phyloP scores from a whole-genome alignment of 2,888 invertebrate genomes.

The Aleiodes alternator region DNA sequence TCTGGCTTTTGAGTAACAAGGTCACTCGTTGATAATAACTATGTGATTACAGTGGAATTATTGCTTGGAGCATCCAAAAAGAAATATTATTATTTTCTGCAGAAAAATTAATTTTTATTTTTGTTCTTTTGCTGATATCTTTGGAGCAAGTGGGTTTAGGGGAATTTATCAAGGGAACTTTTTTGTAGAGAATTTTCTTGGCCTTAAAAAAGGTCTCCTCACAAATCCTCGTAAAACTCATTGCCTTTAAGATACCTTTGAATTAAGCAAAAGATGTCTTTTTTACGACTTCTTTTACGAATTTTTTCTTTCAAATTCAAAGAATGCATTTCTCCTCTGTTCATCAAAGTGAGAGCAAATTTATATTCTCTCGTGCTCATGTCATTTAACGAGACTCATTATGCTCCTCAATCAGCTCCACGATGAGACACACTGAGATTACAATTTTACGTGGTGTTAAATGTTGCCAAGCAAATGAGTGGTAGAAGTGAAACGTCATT shows the following conservation, averaged over 20 bases:
- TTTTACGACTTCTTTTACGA: too few relatives aligned
- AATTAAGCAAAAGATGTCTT: too few relatives aligned
- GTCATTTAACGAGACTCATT: neutral
- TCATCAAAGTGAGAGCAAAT: slow-evolving; percentile 1
- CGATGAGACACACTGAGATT: neutral
- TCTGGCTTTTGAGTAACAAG: slow-evolving; percentile 5
- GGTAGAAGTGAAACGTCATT: slow-evolving; percentile 31
- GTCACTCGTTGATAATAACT: slow-evolving; percentile 15
- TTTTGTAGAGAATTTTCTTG: too few relatives aligned
- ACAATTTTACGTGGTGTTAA: slow-evolving; percentile 9
- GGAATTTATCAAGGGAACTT: too few relatives aligned
- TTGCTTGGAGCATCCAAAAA: neutral
- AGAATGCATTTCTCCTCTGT: too few relatives aligned
- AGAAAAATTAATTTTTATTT: too few relatives aligned
- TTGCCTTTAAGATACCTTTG: too few relatives aligned
- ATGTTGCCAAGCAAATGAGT: neutral
- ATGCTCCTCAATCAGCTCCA: slow-evolving; percentile 1
- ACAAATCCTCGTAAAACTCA: too few relatives aligned
- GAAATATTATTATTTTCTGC: neutral
- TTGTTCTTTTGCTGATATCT: too few relatives aligned
- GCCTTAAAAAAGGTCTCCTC: too few relatives aligned
- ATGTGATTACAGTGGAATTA: neutral
- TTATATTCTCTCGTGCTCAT: neutral
- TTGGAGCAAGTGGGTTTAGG: too few relatives aligned
- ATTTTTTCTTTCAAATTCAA: too few relatives aligned